Conservation (phyloP, 2,888 invertebrate genomes). For the Dyspetes luteomarginatus region DNA sequence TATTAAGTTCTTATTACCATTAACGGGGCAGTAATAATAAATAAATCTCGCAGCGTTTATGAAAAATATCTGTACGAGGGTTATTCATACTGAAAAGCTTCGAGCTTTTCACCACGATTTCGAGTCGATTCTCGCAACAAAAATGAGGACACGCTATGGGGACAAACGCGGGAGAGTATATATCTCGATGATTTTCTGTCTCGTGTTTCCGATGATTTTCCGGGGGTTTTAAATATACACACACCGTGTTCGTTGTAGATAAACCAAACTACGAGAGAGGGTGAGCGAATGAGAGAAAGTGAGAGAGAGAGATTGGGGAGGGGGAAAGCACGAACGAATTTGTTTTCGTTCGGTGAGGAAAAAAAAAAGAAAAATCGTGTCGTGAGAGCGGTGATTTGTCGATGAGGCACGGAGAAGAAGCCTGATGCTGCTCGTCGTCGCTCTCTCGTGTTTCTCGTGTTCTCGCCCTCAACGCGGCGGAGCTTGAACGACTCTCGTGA, state of each 20-base stretch:
- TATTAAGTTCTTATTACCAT: too few relatives aligned
- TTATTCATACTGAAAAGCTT: conserved; percentile 24
- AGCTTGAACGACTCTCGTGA: conserved; percentile 40
- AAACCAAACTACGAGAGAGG: conserved; percentile 9
- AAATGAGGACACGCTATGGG: conserved; percentile 21
- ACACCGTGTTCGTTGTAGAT: conserved; percentile 26
- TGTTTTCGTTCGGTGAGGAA: conserved; percentile 57
- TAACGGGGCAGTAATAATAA: too few relatives aligned
- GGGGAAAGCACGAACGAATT: conserved; percentile 56
- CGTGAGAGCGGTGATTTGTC: conserved; percentile 61
- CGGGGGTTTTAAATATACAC: conserved; percentile 58
- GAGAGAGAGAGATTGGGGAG: conserved; percentile 15
- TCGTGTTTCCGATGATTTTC: conserved; percentile 62
- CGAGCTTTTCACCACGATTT: conserved; percentile 1
- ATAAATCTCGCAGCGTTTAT: too few relatives aligned
- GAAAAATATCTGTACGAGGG: background rate
- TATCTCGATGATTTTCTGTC: conserved; percentile 45
- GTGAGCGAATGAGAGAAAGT: conserved; percentile 4
- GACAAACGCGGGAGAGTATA: conserved; percentile 2
- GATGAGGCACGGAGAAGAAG: conserved; percentile 56
- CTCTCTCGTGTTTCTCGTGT: conserved; percentile 31
- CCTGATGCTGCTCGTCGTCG: conserved; percentile 49
- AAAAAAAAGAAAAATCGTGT: conserved; percentile 22
- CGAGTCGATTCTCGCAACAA: conserved; percentile 10
- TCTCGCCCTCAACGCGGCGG: conserved; percentile 18